A percentile compares a stretch with the other conserved stretches of the same genome.
Evolutionary conservation across 2,113 vertebrate species (phyloP).

Genomic region (Brachirus orientalis): DNA sequence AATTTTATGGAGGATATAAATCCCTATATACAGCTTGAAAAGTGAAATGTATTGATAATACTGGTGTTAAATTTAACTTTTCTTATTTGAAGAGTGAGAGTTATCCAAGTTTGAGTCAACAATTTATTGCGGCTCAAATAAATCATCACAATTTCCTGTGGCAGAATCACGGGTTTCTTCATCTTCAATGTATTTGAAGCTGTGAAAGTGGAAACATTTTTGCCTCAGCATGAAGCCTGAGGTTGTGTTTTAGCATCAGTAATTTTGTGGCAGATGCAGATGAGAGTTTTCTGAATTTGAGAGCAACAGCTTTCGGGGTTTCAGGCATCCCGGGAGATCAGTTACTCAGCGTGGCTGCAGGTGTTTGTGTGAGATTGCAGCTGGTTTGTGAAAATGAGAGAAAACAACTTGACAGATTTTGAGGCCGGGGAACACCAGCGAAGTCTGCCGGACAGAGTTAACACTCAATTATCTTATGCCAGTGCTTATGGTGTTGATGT

Average conservation of each 20-base stretch:
- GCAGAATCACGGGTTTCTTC: background rate
- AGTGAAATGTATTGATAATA: background rate
- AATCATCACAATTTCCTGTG: background rate
- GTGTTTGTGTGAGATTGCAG: conserved; percentile 48
- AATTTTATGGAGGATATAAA: too few relatives aligned
- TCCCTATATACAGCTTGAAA: background rate
- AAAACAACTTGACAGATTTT: conserved; percentile 35
- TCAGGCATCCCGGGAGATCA: conserved; percentile 45
- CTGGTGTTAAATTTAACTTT: too few relatives aligned
- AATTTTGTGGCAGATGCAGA: conserved; percentile 40
- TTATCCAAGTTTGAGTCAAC: too few relatives aligned
- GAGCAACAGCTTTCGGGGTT: conserved; percentile 10
- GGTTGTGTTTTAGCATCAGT: background rate
- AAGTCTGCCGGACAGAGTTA: conserved; percentile 46
- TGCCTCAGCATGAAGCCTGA: conserved; percentile 1
- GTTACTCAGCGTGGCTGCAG: conserved; percentile 40
- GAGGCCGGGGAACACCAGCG: conserved; percentile 4
- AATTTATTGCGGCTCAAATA: background rate
- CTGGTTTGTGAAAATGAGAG: conserved; percentile 19
- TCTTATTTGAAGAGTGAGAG: background rate
- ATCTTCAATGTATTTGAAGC: conserved; percentile 11
- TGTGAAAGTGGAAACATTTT: background rate
- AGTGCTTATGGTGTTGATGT: conserved; percentile 32
- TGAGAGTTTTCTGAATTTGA: conserved; percentile 40
- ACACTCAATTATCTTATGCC: conserved; percentile 63